Evolutionary conservation across 2,797 vertebrate species (phyloP).

Genomic region (Sphenodon punctatus): DNA sequence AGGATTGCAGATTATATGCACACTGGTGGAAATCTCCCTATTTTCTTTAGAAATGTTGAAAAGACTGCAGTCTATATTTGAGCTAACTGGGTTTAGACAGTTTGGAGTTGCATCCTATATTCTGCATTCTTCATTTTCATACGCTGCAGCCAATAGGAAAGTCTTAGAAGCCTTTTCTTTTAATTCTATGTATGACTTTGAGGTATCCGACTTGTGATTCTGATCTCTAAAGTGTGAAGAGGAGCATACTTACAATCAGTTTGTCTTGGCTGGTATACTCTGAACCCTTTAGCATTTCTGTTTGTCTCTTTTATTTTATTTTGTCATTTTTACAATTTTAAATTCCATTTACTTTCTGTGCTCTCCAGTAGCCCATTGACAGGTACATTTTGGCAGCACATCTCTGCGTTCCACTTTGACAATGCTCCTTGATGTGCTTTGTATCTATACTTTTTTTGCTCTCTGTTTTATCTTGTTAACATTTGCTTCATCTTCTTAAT

Average conservation of each 20-base stretch:
- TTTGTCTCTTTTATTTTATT: neutral
- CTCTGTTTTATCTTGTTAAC: neutral
- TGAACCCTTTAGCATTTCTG: neutral
- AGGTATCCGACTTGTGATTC: neutral
- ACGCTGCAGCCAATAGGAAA: neutral
- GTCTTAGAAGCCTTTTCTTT: slow-evolving; percentile 1
- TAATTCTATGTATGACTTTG: neutral
- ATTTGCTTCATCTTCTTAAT: neutral
- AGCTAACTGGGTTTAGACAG: neutral
- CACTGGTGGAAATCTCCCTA: neutral
- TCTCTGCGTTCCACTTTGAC: neutral
- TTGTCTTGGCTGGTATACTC: neutral
- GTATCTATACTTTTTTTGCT: neutral
- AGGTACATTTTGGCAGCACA: neutral
- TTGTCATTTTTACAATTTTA: neutral
- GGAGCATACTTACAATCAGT: neutral
- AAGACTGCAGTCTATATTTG: neutral
- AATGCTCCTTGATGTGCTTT: neutral
- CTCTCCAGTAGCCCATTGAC: neutral
- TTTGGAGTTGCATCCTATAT: neutral
- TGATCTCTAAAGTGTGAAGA: neutral
- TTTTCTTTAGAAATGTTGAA: neutral
- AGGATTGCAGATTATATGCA: neutral
- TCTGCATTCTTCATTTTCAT: neutral
- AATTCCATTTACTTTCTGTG: neutral